Percentiles rank a stretch among this genome's conserved stretches.
Conservation (phyloP, 2,888 invertebrate genomes). For the Epinotia ramella region DNA sequence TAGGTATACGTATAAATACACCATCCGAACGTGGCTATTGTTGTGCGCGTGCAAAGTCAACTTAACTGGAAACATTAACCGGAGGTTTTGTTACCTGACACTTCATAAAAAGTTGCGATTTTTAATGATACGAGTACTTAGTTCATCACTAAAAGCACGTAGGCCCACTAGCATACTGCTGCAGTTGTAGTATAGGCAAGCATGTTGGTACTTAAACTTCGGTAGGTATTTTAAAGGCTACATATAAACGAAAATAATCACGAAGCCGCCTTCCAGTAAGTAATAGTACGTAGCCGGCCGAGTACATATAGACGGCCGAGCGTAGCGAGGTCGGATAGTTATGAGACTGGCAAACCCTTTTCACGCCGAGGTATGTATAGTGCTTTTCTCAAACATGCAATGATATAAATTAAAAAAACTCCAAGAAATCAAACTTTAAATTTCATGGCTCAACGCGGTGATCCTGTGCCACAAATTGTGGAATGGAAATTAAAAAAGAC, state of each 20-base stretch:
- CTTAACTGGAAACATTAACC: constrained; percentile 29
- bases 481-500: no score
- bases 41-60: constrained; percentile 56
- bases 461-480: no score
- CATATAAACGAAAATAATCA: background rate
- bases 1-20: constrained; percentile 69
- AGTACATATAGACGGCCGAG: no score
- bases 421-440: no score
- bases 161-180: background rate
- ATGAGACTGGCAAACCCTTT: no score
- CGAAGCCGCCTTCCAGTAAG: no score
- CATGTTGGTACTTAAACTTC: background rate
- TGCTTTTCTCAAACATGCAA: no score
- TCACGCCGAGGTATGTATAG: no score
- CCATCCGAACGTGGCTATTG: constrained; percentile 58
- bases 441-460: no score
- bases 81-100: constrained; percentile 23
- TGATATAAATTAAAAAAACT: no score
- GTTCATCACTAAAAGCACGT: background rate
- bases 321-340: no score
- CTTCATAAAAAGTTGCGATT: background rate
- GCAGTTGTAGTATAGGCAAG: background rate
- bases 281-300: no score
- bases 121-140: background rate
- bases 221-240: background rate